These are phyloP conservation scores for Dicrurus megarhynchus DNA, from an alignment of 2,113 vertebrate species.

Conservation along the genomic window DNA sequence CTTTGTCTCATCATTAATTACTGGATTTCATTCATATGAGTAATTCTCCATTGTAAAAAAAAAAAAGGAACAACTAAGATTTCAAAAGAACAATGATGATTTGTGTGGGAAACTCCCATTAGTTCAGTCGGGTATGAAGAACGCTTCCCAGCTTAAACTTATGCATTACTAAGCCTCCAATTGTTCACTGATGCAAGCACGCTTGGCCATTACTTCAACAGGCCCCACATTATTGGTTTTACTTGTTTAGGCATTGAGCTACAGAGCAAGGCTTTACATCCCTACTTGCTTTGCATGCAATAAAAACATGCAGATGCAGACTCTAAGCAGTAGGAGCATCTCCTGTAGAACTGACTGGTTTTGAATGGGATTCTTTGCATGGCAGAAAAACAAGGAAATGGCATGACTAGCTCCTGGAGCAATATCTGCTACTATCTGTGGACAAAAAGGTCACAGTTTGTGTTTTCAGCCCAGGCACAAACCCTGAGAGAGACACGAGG, in stretches of 20 bases:
- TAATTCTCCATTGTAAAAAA: conserved; percentile 54
- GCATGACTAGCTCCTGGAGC: background rate
- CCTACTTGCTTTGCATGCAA: background rate
- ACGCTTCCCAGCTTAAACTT: conserved; percentile 1
- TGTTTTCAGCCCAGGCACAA: background rate
- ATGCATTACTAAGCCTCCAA: conserved; percentile 11
- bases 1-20: conserved; percentile 39
- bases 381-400: background rate
- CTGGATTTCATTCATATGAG: conserved; percentile 46
- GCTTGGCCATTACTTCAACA: background rate
- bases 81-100: conserved; percentile 58
- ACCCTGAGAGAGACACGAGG: background rate
- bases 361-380: background rate
- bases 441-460: background rate
- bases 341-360: background rate
- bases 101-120: conserved; percentile 45
- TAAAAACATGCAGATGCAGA: background rate
- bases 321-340: background rate
- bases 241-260: background rate
- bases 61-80: conserved; percentile 60
- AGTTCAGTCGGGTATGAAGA: conserved; percentile 28
- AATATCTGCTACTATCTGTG: background rate
- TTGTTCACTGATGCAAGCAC: conserved; percentile 48
- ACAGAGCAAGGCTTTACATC: background rate
- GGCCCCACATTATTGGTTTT: background rate